A percentile compares a stretch with the other conserved stretches of the same genome.
phyloP scores from a whole-genome alignment of 1,140 invertebrate genomes.

The Pomacea maculata region DNA sequence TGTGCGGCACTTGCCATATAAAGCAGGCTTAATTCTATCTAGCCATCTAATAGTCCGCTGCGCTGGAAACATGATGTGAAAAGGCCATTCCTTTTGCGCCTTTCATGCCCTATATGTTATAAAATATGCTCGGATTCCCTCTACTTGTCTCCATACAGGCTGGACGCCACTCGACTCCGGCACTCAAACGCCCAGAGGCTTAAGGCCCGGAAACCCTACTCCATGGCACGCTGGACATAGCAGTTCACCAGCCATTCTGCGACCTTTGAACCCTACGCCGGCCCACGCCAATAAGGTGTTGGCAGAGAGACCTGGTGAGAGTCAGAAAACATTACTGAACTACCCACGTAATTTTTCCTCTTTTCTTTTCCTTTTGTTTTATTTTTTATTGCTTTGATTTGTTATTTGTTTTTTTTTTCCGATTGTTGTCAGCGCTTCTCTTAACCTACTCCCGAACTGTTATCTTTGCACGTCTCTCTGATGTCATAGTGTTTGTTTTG shows the following conservation, averaged over 20 bases:
- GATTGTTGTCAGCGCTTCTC: too few species aligned
- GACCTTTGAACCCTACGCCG: slow-evolving; percentile 60
- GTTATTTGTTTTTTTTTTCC: not conserved
- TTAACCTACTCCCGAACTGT: too few species aligned
- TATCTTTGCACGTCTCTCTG: too few species aligned
- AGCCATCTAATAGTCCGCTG: too few species aligned
- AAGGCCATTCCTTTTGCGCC: not conserved
- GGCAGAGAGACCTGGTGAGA: slow-evolving; percentile 54
- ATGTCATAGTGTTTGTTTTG: too few species aligned
- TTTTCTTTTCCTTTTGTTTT: not conserved
- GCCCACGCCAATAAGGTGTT: slow-evolving; percentile 49
- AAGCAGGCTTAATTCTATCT: too few species aligned
- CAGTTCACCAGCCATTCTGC: slow-evolving; percentile 53
- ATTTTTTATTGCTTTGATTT: not conserved
- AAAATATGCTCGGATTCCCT: not conserved
- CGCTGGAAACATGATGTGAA: too few species aligned
- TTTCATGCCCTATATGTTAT: not conserved
- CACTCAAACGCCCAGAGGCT: slow-evolving; percentile 42
- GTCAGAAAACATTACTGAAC: not conserved
- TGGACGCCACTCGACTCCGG: not conserved
- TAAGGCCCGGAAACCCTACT: slow-evolving; percentile 62
- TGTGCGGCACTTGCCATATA: too few species aligned
- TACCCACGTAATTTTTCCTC: too few species aligned
- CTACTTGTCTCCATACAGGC: not conserved
- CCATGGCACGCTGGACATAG: slow-evolving; percentile 59